Evolutionary conservation across 2,797 vertebrate species (phyloP).

Genomic region (Arremon brunneinucha): DNA sequence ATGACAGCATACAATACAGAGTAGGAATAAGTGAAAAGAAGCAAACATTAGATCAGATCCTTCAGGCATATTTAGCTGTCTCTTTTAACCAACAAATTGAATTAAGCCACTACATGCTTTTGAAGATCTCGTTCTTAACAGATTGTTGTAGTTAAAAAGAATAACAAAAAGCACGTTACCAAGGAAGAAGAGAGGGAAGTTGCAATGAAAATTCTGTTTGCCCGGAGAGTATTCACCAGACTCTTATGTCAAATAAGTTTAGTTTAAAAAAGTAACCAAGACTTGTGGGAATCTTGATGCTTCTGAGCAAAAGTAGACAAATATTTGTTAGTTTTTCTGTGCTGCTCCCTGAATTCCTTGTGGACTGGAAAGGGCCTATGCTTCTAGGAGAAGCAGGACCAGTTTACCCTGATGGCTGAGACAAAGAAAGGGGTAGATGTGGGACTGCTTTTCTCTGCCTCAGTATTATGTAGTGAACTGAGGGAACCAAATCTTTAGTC

Average conservation of each 20-base stretch:
- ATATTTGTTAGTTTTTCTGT: background rate
- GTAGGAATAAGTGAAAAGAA: background rate
- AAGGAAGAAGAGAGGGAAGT: background rate
- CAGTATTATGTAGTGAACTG: background rate
- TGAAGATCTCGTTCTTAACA: background rate
- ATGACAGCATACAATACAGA: background rate
- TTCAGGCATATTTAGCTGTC: background rate
- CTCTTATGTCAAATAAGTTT: background rate
- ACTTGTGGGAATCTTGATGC: background rate
- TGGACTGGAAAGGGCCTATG: background rate
- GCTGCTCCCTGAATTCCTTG: background rate
- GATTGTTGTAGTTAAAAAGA: background rate
- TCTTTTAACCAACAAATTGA: background rate
- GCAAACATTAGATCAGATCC: background rate
- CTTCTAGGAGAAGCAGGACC: background rate
- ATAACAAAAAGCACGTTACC: background rate
- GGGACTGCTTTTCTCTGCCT: background rate
- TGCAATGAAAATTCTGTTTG: background rate
- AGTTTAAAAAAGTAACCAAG: background rate
- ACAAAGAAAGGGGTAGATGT: background rate
- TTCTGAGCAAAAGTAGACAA: background rate
- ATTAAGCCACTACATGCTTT: rapidly evolving
- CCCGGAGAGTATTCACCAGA: background rate
- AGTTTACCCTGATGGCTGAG: background rate
- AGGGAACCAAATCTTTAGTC: background rate